Conservation (phyloP, 1,140 invertebrate genomes). For the Thaumetopoea pityocampa region DNA sequence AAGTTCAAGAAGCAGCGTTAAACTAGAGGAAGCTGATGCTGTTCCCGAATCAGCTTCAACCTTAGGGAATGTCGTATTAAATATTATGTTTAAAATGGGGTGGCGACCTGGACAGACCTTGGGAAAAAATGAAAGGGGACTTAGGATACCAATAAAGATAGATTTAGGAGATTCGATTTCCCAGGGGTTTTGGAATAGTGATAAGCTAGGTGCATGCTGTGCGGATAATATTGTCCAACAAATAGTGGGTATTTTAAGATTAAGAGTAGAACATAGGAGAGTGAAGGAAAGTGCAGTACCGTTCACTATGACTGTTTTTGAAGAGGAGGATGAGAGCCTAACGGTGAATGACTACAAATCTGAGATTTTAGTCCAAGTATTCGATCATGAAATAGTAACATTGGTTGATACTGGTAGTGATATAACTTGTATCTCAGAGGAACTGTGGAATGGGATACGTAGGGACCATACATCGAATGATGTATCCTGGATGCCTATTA, state of each 20-base stretch:
- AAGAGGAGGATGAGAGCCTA: conserved; percentile 4
- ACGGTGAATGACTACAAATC: conserved; percentile 3
- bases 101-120: conserved; percentile 10
- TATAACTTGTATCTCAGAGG: conserved; percentile 30
- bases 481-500: conserved; percentile 24
- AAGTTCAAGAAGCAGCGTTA: background rate
- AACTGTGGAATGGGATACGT: conserved; percentile 16
- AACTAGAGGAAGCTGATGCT: conserved; percentile 3
- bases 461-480: conserved; percentile 1
- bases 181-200: background rate
- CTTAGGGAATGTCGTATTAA: conserved; percentile 4
- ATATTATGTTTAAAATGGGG: conserved; percentile 14
- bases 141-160: background rate
- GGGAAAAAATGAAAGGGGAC: conserved; percentile 6
- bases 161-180: background rate
- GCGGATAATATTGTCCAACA: background rate
- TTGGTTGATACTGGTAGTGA: conserved; percentile 31
- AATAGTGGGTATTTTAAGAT: background rate
- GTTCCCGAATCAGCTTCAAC: conserved; percentile 2
- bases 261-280: background rate
- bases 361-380: conserved; percentile 14
- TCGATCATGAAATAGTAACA: conserved; percentile 1
- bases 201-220: background rate
- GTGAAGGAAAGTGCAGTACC: background rate
- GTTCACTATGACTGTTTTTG: conserved; percentile 5